These are phyloP conservation scores for Electrophaes corylata DNA, from an alignment of 2,888 invertebrate genomes.

Conservation along the genomic window DNA sequence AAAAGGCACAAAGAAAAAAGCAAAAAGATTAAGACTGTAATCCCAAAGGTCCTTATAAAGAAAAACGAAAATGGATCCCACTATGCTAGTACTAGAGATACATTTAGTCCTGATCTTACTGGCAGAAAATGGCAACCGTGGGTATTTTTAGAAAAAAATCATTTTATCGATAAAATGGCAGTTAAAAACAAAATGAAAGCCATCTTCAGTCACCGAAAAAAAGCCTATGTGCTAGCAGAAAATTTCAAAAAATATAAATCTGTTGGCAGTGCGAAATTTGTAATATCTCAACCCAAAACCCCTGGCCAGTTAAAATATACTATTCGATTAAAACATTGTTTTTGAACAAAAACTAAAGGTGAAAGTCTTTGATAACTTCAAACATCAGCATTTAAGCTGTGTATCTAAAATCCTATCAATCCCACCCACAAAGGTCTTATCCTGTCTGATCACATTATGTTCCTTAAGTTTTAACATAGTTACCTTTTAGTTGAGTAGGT, in stretches of 20 bases:
- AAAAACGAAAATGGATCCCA: slow-evolving; percentile 77
- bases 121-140: slow-evolving; percentile 82
- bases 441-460: slow-evolving; percentile 60
- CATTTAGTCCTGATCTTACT: slow-evolving; percentile 74
- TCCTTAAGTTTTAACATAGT: slow-evolving; percentile 59
- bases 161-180: slow-evolving; percentile 78
- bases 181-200: slow-evolving; percentile 68
- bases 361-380: slow-evolving; percentile 5
- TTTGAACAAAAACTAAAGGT: slow-evolving; percentile 39
- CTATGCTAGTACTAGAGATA: slow-evolving; percentile 70
- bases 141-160: slow-evolving; percentile 76
- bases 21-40: slow-evolving; percentile 64
- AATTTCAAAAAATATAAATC: slow-evolving; percentile 76
- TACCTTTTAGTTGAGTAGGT: slow-evolving; percentile 64
- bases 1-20: slow-evolving; percentile 71
- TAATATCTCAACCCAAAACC: slow-evolving; percentile 69
- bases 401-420: slow-evolving; percentile 29
- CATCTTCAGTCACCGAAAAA: slow-evolving; percentile 70
- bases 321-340: slow-evolving; percentile 71
- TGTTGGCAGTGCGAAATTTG: slow-evolving; percentile 65
- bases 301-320: slow-evolving; percentile 75
- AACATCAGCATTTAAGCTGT: background rate
- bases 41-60: slow-evolving; percentile 81
- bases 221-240: slow-evolving; percentile 68
- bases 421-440: slow-evolving; percentile 62